Base-by-base conservation (phyloP, 1,140 invertebrate species). In the Nylanderia fulva region DNA sequence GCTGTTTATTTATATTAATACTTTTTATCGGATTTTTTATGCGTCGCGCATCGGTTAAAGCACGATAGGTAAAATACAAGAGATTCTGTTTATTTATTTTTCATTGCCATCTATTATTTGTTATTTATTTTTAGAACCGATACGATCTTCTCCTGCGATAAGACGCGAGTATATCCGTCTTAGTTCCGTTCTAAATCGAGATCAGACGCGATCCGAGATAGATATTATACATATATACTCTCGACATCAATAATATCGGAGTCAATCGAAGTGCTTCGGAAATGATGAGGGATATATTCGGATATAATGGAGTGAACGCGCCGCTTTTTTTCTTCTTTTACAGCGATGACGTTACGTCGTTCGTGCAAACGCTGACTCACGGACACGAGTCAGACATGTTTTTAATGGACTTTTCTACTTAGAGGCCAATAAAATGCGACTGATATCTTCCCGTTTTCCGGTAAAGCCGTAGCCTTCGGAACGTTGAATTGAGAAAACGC, bases 351-450 rank as follows among this genome's bases (percentile, higher is more conserved):
- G 45, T 82, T 48, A n/a, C 64, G 33, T 36, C 75, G 18, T 66
- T 27, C 48, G 56, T 52, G 27, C 42, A 54, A 68, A 85, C 27
- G 76, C 33, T 39, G n/a, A 72, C 45, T 71, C 84, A 66, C 29
- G 21, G 33, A 61, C 36, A 39, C 42, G 33, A 36, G 60, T 60
- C 42, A 24, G 45, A 29, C 21, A 36, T 45, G 39, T 29, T 86
- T 95, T 94, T 95, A 95, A 95, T 95, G 91, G 93, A 94, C 93
- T 95, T 95, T 95, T 92, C 91, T 93, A 93, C 94, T 95, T 95
- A 95, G 93, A 95, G 90, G 93, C 93, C 94, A 93, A 91, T 92
- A 86, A 94, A 95, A 92, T 94, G 93, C 90, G 84, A 63, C 87
- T 77, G 89, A 91, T 90, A 92, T 93, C 90, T 93, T 93, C 91